phyloP scores from a whole-genome alignment of 2,113 vertebrate genomes.

The Onychorhynchus coronatus region DNA sequence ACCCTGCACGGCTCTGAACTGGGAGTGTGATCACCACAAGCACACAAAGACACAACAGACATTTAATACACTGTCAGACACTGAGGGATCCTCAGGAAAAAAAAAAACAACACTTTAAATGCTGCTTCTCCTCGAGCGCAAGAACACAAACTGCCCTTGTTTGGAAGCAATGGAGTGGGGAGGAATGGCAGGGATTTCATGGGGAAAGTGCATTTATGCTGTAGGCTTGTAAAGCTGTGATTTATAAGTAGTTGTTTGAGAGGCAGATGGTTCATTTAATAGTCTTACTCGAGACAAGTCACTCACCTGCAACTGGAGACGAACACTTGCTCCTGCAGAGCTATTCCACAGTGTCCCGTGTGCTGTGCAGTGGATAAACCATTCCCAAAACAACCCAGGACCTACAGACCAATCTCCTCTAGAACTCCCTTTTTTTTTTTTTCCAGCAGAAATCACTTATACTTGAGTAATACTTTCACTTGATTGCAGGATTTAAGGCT shows the following conservation, averaged over 20 bases:
- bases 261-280: background rate
- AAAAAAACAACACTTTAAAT: background rate
- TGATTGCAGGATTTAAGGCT: background rate
- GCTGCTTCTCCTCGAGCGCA: background rate
- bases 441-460: background rate
- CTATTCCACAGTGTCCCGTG: background rate
- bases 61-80: background rate
- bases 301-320: background rate
- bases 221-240: background rate
- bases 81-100: too few relatives aligned
- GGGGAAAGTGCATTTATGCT: background rate
- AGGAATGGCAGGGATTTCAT: accelerated
- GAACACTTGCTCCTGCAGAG: accelerated
- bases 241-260: accelerated
- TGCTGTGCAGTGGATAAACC: accelerated
- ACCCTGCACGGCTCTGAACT: background rate
- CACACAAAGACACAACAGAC: background rate
- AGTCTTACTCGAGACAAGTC: background rate
- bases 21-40: background rate
- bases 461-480: background rate
- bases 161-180: background rate
- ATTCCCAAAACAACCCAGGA: background rate
- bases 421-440: background rate
- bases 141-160: background rate
- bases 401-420: background rate